Evolutionary conservation across 2,888 invertebrate species (phyloP).

Genomic region (Prenolepis imparis): DNA sequence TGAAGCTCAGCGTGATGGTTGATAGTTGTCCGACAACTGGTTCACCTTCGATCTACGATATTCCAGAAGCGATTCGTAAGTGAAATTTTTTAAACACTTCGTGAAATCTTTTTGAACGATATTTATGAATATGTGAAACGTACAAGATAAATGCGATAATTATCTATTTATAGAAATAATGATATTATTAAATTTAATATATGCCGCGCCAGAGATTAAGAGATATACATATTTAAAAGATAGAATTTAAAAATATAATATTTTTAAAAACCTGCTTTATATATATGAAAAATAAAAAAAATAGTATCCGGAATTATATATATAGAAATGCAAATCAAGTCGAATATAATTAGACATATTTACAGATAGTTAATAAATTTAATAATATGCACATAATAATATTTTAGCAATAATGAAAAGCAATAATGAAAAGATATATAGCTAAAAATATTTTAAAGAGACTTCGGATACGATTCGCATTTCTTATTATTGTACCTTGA

Average conservation of each 20-base stretch:
- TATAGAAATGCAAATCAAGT: neutral
- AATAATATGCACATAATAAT: neutral
- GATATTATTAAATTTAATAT: neutral
- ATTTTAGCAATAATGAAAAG: neutral
- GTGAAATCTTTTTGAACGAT: neutral
- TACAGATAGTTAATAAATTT: neutral
- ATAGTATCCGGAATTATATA: neutral
- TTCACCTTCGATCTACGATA: conserved; percentile 89
- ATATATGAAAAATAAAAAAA: conserved; percentile 1
- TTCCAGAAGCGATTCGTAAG: neutral
- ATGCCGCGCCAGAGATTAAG: neutral
- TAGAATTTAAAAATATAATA: neutral
- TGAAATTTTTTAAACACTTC: neutral
- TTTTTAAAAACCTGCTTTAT: neutral
- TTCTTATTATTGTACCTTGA: conserved; percentile 88
- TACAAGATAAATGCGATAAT: neutral
- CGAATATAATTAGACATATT: too few species aligned
- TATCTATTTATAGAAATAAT: neutral
- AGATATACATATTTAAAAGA: neutral
- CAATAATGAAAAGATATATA: neutral
- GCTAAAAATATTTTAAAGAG: neutral
- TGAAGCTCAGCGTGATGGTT: conserved; percentile 88
- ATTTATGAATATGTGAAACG: neutral
- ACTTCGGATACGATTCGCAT: neutral
- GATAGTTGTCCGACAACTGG: conserved; percentile 88